Evolutionary conservation across 2,113 vertebrate genomes (phyloP).

Genomic region (Prionailurus bengalensis): DNA sequence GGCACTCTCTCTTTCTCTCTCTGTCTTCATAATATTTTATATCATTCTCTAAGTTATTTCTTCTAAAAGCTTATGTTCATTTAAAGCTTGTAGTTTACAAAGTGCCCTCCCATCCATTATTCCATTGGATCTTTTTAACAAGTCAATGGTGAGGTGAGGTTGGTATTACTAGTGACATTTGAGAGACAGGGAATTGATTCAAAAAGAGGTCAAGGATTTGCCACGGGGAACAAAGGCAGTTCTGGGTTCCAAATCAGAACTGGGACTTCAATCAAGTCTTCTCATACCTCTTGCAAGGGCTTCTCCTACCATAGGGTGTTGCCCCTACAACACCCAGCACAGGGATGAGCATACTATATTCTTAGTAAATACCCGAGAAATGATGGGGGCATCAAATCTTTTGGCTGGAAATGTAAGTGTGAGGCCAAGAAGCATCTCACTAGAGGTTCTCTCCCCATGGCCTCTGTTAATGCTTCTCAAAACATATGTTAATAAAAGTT

Average conservation of each 20-base stretch:
- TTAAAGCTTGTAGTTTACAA: background rate
- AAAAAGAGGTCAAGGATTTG: background rate
- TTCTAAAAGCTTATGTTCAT: conserved; percentile 38
- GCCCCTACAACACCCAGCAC: background rate
- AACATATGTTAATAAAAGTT: background rate
- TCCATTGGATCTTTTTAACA: background rate
- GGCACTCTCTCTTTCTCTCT: background rate
- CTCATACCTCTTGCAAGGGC: background rate
- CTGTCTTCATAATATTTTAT: background rate
- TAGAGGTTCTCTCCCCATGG: background rate
- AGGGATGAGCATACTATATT: accelerated
- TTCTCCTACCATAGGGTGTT: background rate
- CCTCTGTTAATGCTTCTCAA: background rate
- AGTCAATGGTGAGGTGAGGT: background rate
- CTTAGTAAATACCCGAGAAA: background rate
- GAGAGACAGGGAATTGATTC: background rate
- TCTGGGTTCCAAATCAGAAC: background rate
- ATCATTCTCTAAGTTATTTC: conserved; percentile 39
- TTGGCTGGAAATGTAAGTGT: background rate
- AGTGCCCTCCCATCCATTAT: background rate
- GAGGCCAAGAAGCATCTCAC: background rate
- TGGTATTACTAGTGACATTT: background rate
- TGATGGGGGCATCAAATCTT: background rate
- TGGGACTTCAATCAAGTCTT: background rate
- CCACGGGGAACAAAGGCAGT: background rate